Evolutionary conservation across 2,113 vertebrate genomes (phyloP).

Genomic region (Epinephelus cyanopodus): DNA sequence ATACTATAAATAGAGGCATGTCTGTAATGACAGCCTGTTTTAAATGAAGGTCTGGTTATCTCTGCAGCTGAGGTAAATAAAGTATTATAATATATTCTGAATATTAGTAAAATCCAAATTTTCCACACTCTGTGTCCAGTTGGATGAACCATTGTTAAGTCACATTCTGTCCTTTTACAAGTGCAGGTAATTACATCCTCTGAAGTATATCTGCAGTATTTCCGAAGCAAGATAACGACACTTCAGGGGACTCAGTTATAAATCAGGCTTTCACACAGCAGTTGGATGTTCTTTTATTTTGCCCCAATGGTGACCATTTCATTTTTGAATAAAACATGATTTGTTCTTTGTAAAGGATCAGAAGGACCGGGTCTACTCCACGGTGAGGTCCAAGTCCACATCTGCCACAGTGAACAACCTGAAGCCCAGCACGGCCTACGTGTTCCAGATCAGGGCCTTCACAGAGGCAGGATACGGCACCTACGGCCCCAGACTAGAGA

Average conservation of each 20-base stretch:
- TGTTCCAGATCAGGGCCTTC: conserved; percentile 98
- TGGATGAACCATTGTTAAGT: conserved; percentile 21
- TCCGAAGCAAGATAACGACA: conserved; percentile 20
- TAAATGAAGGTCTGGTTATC: background rate
- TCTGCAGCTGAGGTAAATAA: no score
- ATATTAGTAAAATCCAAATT: conserved; percentile 1
- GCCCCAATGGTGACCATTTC: background rate
- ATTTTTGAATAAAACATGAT: background rate
- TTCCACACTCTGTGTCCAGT: background rate
- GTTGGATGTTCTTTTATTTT: background rate
- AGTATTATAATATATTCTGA: background rate
- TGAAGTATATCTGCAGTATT: conserved; percentile 40
- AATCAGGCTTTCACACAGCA: background rate
- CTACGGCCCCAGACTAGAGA: conserved; percentile 94
- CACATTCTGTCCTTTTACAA: conserved; percentile 17
- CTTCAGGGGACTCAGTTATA: conserved; percentile 34
- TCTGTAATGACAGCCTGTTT: background rate
- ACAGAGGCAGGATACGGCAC: conserved; percentile 97
- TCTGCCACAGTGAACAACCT: conserved; percentile 96
- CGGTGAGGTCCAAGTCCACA: conserved; percentile 94
- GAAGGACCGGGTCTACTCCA: conserved; percentile 96
- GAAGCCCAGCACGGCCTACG: conserved; percentile 96
- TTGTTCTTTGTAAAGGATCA: conserved; percentile 88
- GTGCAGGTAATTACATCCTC: conserved; percentile 48
- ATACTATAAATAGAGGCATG: background rate